phyloP scores from a whole-genome alignment of 2,113 vertebrate species.

The Sinocyclocheilus anophthalmus region DNA sequence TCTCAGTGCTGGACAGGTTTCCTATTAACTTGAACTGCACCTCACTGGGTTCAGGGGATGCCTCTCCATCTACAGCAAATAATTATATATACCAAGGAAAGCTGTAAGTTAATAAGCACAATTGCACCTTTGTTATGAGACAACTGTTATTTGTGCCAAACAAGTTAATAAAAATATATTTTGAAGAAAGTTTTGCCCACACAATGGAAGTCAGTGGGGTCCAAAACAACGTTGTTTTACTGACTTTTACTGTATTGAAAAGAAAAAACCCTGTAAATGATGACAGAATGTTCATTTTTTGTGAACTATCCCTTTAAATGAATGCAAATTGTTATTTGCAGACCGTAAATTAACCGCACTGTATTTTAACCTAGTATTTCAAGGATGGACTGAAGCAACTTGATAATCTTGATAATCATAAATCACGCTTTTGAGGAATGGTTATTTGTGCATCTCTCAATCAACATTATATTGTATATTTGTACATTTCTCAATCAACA shows the following conservation, averaged over 20 bases:
- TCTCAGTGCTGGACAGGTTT: constrained; percentile 65
- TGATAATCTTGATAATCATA: too few species aligned
- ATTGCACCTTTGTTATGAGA: too few species aligned
- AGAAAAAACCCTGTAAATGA: neutral
- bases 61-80: constrained; percentile 22
- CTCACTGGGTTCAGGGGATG: neutral
- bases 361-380: too few species aligned
- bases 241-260: neutral
- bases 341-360: neutral
- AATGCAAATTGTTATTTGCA: neutral
- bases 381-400: too few species aligned
- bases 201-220: neutral
- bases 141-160: neutral
- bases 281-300: neutral
- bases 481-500: too few species aligned
- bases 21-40: constrained; percentile 63
- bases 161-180: neutral
- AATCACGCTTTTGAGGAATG: too few species aligned
- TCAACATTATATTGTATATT: too few species aligned
- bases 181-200: neutral
- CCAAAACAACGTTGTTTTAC: neutral
- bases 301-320: neutral
- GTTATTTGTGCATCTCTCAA: too few species aligned
- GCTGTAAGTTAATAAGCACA: neutral
- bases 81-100: neutral